These are phyloP conservation scores for Otocyon megalotis DNA, from an alignment of 2,113 vertebrate species.

Conservation along the genomic window DNA sequence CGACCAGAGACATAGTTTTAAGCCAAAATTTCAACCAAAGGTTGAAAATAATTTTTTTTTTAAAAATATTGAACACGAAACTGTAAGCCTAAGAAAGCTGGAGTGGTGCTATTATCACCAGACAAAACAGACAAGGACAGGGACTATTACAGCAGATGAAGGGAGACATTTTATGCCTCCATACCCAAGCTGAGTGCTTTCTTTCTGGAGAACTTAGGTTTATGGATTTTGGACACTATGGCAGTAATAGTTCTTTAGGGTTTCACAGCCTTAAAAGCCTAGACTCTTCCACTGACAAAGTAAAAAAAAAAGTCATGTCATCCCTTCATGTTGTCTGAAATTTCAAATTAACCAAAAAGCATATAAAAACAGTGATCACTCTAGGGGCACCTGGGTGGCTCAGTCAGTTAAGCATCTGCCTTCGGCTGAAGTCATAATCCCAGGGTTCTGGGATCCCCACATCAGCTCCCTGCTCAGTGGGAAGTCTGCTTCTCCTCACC, in stretches of 20 bases:
- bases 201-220: background rate
- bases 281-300: background rate
- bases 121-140: background rate
- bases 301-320: background rate
- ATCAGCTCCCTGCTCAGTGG: no score
- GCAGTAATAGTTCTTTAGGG: background rate
- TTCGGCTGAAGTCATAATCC: no score
- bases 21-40: background rate
- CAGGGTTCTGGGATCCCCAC: no score
- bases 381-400: no score
- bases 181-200: background rate
- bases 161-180: background rate
- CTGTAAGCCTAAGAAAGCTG: background rate
- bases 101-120: background rate
- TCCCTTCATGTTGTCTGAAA: slow-evolving; percentile 13
- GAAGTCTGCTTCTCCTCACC: no score
- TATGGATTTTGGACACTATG: background rate
- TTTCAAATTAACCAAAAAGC: background rate
- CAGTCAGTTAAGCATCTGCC: no score
- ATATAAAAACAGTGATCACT: background rate
- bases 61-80: background rate
- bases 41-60: background rate
- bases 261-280: background rate
- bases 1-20: background rate
- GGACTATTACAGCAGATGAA: background rate